Conservation (phyloP, 1,140 invertebrate species). For the Drosophila kepulauana region DNA sequence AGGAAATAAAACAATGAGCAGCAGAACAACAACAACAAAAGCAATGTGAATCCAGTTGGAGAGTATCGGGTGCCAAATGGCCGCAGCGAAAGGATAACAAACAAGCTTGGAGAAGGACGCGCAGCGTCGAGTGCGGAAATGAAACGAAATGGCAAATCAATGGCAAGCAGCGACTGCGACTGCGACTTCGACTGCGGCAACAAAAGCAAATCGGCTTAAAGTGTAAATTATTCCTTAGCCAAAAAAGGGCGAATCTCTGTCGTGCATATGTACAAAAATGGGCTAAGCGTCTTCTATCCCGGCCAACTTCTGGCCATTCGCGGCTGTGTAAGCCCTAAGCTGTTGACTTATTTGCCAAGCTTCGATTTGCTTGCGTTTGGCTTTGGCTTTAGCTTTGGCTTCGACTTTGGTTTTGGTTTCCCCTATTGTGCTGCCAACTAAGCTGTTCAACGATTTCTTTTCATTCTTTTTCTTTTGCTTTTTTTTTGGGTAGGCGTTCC, state of each 20-base stretch:
- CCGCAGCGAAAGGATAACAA: constrained; percentile 67
- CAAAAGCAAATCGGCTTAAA: constrained; percentile 82
- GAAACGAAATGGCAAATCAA: constrained; percentile 81
- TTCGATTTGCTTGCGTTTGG: constrained; percentile 56
- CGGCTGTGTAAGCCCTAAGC: constrained; percentile 69
- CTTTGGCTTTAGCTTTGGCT: neutral
- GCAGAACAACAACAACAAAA: constrained; percentile 50
- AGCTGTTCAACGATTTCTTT: constrained; percentile 45
- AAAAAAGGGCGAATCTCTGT: constrained; percentile 18
- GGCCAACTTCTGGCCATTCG: constrained; percentile 53
- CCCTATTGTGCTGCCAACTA: constrained; percentile 33
- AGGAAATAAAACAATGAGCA: constrained; percentile 74
- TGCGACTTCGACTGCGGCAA: neutral
- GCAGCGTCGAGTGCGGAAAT: constrained; percentile 21
- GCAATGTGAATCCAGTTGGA: constrained; percentile 46
- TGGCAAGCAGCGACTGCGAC: constrained; percentile 45
- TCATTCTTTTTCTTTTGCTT: neutral
- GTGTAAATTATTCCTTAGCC: constrained; percentile 82
- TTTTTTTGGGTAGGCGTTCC: neutral
- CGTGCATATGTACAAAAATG: constrained; percentile 44
- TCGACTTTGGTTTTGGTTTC: neutral
- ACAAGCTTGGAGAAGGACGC: constrained; percentile 39
- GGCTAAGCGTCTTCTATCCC: constrained; percentile 32
- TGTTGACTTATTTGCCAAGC: constrained; percentile 76
- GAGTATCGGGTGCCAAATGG: constrained; percentile 69